These are phyloP conservation scores for Ataeniobius toweri DNA, from an alignment of 2,797 vertebrate species.

Conservation along the genomic window DNA sequence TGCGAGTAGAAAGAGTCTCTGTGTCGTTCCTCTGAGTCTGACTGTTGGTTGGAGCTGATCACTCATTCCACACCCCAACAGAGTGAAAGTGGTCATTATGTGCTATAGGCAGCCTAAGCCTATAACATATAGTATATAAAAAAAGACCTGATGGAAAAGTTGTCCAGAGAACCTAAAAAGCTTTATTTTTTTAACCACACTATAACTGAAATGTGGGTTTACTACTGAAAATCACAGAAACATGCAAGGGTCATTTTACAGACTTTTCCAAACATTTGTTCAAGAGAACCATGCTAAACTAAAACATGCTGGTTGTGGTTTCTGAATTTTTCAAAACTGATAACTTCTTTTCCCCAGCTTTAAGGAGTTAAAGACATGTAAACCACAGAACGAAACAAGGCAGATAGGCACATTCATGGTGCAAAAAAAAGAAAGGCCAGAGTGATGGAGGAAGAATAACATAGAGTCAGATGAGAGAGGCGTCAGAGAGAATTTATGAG, in stretches of 20 bases:
- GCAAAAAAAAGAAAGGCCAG: constrained; percentile 1
- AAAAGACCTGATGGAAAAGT: not conserved
- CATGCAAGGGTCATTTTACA: not conserved
- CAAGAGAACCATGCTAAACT: not conserved
- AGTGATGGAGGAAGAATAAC: constrained; percentile 44
- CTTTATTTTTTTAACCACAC: not conserved
- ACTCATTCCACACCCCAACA: too few species aligned
- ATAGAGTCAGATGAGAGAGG: constrained; percentile 62
- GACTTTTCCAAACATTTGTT: not conserved
- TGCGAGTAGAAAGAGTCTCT: too few species aligned
- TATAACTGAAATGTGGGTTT: not conserved
- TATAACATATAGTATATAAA: too few species aligned
- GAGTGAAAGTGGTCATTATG: too few species aligned
- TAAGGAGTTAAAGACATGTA: constrained; percentile 37
- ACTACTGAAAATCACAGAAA: not conserved
- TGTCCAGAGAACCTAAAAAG: not conserved
- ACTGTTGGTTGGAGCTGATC: too few species aligned
- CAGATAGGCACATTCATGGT: constrained; percentile 1
- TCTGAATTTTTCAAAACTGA: constrained; percentile 32
- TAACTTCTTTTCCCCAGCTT: constrained; percentile 28
- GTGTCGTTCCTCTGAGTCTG: too few species aligned
- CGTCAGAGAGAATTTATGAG: constrained; percentile 80
- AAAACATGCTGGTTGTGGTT: constrained; percentile 6
- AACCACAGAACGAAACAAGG: not conserved
- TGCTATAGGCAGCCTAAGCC: too few species aligned